Conservation (phyloP, 2,797 vertebrate genomes). For the Neopelma chrysocephalum region DNA sequence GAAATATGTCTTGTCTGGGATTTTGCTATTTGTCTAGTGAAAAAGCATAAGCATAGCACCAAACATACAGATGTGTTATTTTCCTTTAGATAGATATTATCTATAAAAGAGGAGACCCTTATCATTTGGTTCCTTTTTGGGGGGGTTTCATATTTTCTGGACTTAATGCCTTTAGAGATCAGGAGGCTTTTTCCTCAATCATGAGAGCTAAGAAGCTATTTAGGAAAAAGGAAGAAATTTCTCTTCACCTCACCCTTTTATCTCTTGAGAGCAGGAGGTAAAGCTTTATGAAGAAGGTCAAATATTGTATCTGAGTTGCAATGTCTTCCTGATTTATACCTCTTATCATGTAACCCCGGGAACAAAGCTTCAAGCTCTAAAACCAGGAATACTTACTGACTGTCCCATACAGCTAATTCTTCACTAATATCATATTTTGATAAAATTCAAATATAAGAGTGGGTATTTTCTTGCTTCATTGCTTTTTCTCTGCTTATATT, state of each 20-base stretch:
- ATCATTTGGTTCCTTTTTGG: neutral
- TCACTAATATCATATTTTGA: neutral
- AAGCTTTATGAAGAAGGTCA: neutral
- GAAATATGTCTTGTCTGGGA: neutral
- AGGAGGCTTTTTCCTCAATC: neutral
- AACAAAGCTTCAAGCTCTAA: neutral
- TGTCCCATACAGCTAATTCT: neutral
- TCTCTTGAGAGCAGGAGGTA: neutral
- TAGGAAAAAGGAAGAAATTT: neutral
- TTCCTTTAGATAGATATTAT: neutral
- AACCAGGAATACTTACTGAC: neutral
- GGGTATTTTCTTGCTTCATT: neutral
- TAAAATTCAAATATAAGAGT: neutral
- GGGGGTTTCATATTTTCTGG: neutral
- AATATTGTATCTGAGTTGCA: neutral
- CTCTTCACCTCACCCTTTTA: neutral
- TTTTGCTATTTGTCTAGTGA: neutral
- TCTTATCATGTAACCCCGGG: neutral
- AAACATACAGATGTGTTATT: neutral
- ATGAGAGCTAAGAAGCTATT: neutral
- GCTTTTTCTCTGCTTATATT: neutral
- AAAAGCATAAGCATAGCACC: neutral
- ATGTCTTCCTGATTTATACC: neutral
- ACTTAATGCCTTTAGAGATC: neutral
- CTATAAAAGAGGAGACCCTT: neutral